Percentiles rank a stretch among this genome's conserved stretches.
Evolutionary conservation across 2,888 invertebrate species (phyloP).

Genomic region (Adelognathus sp.): DNA sequence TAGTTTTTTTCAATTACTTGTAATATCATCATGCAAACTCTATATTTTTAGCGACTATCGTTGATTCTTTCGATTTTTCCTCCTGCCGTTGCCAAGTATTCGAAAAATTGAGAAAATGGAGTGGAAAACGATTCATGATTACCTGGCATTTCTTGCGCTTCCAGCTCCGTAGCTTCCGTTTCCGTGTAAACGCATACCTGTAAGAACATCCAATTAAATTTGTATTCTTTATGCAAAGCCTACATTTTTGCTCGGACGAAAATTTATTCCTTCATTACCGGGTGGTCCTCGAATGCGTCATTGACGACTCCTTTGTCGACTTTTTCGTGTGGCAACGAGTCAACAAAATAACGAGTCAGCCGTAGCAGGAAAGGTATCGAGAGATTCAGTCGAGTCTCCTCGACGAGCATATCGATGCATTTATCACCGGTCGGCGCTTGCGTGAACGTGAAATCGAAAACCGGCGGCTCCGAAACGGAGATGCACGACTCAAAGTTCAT

Average conservation of each 20-base stretch:
- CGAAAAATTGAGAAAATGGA: background rate
- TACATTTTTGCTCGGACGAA: background rate
- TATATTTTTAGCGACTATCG: too few species aligned
- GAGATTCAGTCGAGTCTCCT: conserved; percentile 87
- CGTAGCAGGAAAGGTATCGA: conserved; percentile 88
- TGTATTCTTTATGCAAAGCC: background rate
- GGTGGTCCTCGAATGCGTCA: conserved; percentile 85
- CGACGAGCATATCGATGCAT: conserved; percentile 87
- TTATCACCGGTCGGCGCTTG: conserved; percentile 85
- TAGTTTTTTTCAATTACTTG: background rate
- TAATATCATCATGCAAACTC: background rate
- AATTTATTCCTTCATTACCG: conserved; percentile 60
- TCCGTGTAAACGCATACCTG: conserved; percentile 40
- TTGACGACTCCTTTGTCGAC: conserved; percentile 87
- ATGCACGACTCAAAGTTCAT: conserved; percentile 83
- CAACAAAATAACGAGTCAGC: conserved; percentile 84
- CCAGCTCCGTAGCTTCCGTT: conserved; percentile 1
- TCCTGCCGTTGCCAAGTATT: background rate
- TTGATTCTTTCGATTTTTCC: too few species aligned
- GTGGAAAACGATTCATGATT: background rate
- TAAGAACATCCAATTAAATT: conserved; percentile 7
- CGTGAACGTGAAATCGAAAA: conserved; percentile 87
- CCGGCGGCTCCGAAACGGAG: conserved; percentile 87
- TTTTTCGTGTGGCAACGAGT: conserved; percentile 84
- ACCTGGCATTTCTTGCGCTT: conserved; percentile 49